A percentile compares a stretch with the other conserved stretches of the same genome.
phyloP scores from a whole-genome alignment of 2,113 vertebrate species.

The Leptodactylus fuscus region DNA sequence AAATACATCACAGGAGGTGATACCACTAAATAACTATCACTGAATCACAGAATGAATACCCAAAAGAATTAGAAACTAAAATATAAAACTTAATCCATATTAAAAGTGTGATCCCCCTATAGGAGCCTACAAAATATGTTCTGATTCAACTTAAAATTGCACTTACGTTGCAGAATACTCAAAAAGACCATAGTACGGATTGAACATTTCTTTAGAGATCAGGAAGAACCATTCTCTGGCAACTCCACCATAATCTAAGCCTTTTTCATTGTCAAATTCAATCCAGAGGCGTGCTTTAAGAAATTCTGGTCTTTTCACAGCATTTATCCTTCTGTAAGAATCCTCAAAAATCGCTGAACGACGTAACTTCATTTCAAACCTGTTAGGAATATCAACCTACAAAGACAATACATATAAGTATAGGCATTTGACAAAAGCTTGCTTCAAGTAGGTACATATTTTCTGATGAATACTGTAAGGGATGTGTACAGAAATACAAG shows the following conservation, averaged over 20 bases:
- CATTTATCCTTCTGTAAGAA: slow-evolving; percentile 91
- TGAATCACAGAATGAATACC: too few species aligned
- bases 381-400: slow-evolving; percentile 94
- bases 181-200: slow-evolving; percentile 97
- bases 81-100: too few species aligned
- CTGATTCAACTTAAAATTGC: neutral
- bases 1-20: too few species aligned
- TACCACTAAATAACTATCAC: too few species aligned
- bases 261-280: slow-evolving; percentile 97
- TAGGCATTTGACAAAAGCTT: too few species aligned
- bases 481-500: too few species aligned
- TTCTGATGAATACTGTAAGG: too few species aligned
- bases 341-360: slow-evolving; percentile 91
- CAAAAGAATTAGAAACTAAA: too few species aligned
- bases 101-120: too few species aligned
- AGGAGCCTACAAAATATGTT: too few species aligned
- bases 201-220: slow-evolving; percentile 99
- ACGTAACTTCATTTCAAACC: slow-evolving; percentile 94
- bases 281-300: slow-evolving; percentile 97
- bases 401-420: neutral
- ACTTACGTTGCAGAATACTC: slow-evolving; percentile 99
- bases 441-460: too few species aligned
- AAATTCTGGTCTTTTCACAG: slow-evolving; percentile 88
- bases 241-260: slow-evolving; percentile 94
- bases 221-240: slow-evolving; percentile 98